Conservation (phyloP, 1,140 invertebrate species). For the Drosophila punjabiensis region DNA sequence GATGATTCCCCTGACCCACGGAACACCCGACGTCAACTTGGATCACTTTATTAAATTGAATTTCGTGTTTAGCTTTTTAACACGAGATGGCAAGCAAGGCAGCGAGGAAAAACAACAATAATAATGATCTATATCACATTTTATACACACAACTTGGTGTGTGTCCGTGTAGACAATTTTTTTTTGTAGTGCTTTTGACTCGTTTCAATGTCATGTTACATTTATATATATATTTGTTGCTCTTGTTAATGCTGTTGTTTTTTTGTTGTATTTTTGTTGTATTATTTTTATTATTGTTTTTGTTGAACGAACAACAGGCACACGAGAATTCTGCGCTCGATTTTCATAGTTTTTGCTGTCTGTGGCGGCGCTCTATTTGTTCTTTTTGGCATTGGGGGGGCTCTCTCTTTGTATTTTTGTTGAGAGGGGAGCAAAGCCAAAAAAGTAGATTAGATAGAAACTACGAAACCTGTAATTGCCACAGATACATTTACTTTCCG, state of each 20-base stretch:
- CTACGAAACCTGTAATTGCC: slow-evolving; percentile 22
- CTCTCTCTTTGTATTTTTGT: slow-evolving; percentile 21
- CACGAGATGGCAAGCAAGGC: slow-evolving; percentile 42
- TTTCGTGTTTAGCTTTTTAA: slow-evolving; percentile 60
- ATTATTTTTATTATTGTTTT: slow-evolving; percentile 20
- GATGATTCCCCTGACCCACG: slow-evolving; percentile 19
- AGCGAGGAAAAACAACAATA: slow-evolving; percentile 31
- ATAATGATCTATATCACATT: slow-evolving; percentile 62
- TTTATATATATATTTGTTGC: slow-evolving; percentile 57
- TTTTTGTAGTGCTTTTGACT: slow-evolving; percentile 69
- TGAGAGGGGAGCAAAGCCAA: slow-evolving; percentile 46
- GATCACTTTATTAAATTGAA: slow-evolving; percentile 61
- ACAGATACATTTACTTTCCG: slow-evolving; percentile 15
- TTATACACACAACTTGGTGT: slow-evolving; percentile 20
- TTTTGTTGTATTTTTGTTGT: slow-evolving; percentile 3
- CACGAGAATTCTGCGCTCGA: slow-evolving; percentile 15
- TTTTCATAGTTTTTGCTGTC: slow-evolving; percentile 29
- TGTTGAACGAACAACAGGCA: slow-evolving; percentile 24
- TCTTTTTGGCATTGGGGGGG: slow-evolving; percentile 70
- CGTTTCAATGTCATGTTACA: slow-evolving; percentile 81
- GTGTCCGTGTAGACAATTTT: slow-evolving; percentile 27
- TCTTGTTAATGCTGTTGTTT: slow-evolving; percentile 28
- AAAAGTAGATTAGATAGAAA: slow-evolving; percentile 68
- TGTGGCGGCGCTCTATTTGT: slow-evolving; percentile 32
- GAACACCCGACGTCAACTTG: slow-evolving; percentile 23